Evolutionary conservation across 2,888 invertebrate species (phyloP).

Genomic region (Encarsia formosa): DNA sequence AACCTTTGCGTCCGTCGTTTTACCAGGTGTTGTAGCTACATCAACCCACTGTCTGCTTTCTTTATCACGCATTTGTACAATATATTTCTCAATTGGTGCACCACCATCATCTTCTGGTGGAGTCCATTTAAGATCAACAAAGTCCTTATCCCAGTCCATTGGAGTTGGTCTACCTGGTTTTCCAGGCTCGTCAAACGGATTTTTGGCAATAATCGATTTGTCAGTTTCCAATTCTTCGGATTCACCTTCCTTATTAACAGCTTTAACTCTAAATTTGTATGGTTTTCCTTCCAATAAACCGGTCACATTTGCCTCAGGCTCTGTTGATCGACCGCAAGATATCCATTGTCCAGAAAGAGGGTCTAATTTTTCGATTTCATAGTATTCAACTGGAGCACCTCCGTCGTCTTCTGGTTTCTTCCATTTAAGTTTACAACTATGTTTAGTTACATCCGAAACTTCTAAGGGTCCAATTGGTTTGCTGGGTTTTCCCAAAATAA

Average conservation of each 20-base stretch:
- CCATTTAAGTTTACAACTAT: conserved; percentile 88
- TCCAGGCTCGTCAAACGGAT: conserved; percentile 94
- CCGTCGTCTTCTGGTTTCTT: conserved; percentile 95
- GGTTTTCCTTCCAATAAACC: conserved; percentile 92
- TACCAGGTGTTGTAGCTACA: conserved; percentile 73
- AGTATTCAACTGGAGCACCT: conserved; percentile 88
- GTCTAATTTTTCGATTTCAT: conserved; percentile 93
- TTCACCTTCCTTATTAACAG: conserved; percentile 97
- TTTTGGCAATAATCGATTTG: conserved; percentile 92
- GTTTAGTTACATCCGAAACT: conserved; percentile 84
- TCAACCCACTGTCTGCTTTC: conserved; percentile 79
- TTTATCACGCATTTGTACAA: conserved; percentile 91
- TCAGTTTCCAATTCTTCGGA: conserved; percentile 94
- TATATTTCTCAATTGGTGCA: conserved; percentile 92
- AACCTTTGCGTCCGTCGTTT: conserved; percentile 72
- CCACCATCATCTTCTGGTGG: conserved; percentile 90
- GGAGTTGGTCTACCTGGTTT: conserved; percentile 88
- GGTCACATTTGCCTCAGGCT: conserved; percentile 77
- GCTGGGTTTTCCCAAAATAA: conserved; percentile 75
- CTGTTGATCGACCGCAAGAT: conserved; percentile 81
- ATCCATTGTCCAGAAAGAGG: conserved; percentile 90
- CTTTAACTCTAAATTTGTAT: conserved; percentile 96
- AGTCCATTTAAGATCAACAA: conserved; percentile 91
- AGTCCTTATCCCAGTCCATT: conserved; percentile 93
- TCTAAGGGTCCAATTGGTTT: conserved; percentile 84